A percentile compares a stretch with the other conserved stretches of the same genome.
Evolutionary conservation across 2,888 invertebrate species (phyloP).

Genomic region (Isotomurus palustris): DNA sequence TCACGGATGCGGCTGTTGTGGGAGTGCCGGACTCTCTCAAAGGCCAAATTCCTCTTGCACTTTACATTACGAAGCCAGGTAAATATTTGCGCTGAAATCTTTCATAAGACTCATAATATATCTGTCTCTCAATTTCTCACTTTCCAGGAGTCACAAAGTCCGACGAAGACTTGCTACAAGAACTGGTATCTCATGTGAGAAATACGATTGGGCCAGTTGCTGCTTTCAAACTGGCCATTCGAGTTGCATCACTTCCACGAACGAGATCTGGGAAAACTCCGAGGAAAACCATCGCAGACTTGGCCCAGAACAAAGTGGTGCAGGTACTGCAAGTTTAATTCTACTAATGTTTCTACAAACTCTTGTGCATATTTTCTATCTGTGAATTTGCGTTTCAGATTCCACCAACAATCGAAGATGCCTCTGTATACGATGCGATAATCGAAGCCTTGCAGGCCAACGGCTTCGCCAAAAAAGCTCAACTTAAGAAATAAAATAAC

Average conservation of each 20-base stretch:
- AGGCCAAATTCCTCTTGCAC: slow-evolving; percentile 82
- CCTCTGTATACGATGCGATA: slow-evolving; percentile 73
- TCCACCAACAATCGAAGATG: slow-evolving; percentile 82
- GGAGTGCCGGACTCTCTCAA: slow-evolving; percentile 85
- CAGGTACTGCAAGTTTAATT: slow-evolving; percentile 55
- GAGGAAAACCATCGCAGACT: slow-evolving; percentile 75
- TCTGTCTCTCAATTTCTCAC: not conserved
- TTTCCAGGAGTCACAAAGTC: slow-evolving; percentile 54
- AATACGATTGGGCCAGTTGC: slow-evolving; percentile 80
- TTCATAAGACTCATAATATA: not conserved
- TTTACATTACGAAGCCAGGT: slow-evolving; percentile 72
- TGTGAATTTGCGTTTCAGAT: slow-evolving; percentile 53
- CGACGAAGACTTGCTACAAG: slow-evolving; percentile 56
- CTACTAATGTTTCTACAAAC: not conserved
- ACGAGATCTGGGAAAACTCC: slow-evolving; percentile 82
- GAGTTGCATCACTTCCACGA: slow-evolving; percentile 75
- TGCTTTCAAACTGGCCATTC: slow-evolving; percentile 72
- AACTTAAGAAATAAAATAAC: slow-evolving; percentile 3
- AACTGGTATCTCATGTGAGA: slow-evolving; percentile 59
- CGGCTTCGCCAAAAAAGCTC: slow-evolving; percentile 27
- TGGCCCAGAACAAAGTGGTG: slow-evolving; percentile 74
- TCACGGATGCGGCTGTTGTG: slow-evolving; percentile 82
- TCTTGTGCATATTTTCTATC: not conserved
- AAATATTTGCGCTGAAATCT: slow-evolving; percentile 4
- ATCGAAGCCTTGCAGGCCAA: slow-evolving; percentile 64